Base-by-base conservation (phyloP, 2,888 invertebrate species). In the Acronicta aceris region DNA sequence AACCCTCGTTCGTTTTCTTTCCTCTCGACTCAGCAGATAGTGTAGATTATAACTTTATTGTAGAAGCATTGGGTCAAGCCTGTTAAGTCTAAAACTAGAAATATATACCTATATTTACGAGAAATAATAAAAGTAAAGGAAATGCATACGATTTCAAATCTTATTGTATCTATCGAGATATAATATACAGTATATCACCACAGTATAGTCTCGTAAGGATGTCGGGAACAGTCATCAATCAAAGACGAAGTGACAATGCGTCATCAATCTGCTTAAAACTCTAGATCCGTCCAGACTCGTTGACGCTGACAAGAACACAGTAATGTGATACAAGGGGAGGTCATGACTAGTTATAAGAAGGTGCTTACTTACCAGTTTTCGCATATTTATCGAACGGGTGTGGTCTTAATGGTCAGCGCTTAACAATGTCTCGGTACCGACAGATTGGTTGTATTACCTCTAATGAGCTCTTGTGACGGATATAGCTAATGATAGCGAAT, bases 191-290 rank as follows among this genome's bases (percentile, higher is more conserved):
- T 54, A 43, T 38, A 38, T 36, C 21, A n/a, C 43, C 40, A 25
- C 21, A 9, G 17, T 43, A n/a, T 61, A 66, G 59, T 64, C 58
- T 75, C 66, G 64, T 69, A 60, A 76, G 75, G 70, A 67, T 62
- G 61, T 71, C 59, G 65, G 62, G 73, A 79, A 81, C 73, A 73
- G 67, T 78, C 81, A 88, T 90, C 88, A 84, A 88, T 90, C 89
- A 89, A 76, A 73, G 41, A 58, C 62, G 66, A 74, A 79, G 81
- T 82, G 85, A 87, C 84, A 89, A 86, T 85, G 81, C 80, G 82
- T 84, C 86, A 87, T 88, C 85, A 82, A 88, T 89, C 83, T 85
- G 77, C 78, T 86, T 73, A 83, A 83, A 84, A 85, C 82, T 87
- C 76, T 60, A 71, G 61, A 77, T 71, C 74, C 75, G 65, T 73